These are phyloP conservation scores for Bothrops jararaca DNA, from an alignment of 2,113 vertebrate species.

Conservation along the genomic window DNA sequence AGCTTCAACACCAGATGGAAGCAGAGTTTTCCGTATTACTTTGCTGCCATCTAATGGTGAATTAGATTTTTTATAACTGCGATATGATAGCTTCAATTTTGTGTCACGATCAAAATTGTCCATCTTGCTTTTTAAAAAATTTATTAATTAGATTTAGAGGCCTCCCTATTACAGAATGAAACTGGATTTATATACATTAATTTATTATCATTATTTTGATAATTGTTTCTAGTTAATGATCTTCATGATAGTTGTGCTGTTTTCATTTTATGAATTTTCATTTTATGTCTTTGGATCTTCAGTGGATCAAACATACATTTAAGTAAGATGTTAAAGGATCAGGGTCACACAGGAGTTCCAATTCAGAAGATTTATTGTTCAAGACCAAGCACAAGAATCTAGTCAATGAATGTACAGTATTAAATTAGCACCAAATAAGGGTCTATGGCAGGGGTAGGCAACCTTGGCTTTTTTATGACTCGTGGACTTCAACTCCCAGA, in stretches of 20 bases:
- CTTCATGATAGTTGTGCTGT: not conserved
- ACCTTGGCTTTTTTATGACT: too few species aligned
- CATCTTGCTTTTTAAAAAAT: not conserved
- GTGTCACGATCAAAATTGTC: not conserved
- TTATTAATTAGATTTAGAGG: not conserved
- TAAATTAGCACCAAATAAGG: not conserved
- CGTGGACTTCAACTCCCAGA: too few species aligned
- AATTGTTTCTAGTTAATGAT: not conserved
- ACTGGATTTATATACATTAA: not conserved
- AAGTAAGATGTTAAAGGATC: not conserved
- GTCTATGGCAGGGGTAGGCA: not conserved
- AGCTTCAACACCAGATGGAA: not conserved
- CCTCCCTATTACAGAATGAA: not conserved
- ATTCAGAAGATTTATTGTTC: not conserved
- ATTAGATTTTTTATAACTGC: not conserved
- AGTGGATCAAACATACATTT: not conserved
- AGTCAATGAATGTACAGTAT: not conserved
- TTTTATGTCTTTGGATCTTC: not conserved
- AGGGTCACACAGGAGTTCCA: too few species aligned
- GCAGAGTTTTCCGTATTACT: not conserved
- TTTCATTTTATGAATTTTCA: not conserved
- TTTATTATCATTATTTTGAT: conserved; percentile 10
- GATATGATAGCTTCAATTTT: not conserved
- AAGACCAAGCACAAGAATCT: not conserved
- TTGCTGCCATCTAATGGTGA: not conserved